Base-by-base conservation (phyloP, 2,888 invertebrate species). In the Troilus luridus region DNA sequence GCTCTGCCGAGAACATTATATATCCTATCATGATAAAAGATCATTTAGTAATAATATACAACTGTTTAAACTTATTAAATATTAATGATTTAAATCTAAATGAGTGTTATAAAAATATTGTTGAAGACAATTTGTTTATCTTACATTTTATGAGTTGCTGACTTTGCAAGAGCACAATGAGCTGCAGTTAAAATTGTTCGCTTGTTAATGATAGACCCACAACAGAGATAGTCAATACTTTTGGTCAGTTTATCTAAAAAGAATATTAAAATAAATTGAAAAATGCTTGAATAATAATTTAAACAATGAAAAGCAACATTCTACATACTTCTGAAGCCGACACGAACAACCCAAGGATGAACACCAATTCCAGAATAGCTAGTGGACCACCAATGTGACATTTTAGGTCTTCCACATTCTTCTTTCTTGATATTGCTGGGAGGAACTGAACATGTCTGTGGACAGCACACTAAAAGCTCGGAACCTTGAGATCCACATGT, bases 161-260 rank as follows among this genome's bases (percentile, higher is more conserved):
- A 96, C 93, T 96, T 97, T 0, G 97, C 97, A 90, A 97, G 94
- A 1, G 97, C 97, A 93, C 97, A 97, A 93, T 97, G 97, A 0
- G 97, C 97, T 0, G 97, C 97, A 0, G 97, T 97, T 64, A 97
- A 94, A 72, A 97, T 95, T 0, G 96, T 94, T 72, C 95, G 94
- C 91, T 95, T 95, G 0, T 95, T 95, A 91, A 97, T 95, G 41
- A 97, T 96, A 0, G 97, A 96, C 5, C 97, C 97, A 88, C 96
- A 96, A 93, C 97, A 97, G 3, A 97, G 97, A 94, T 96, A 97
- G 85, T 96, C 96, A 81, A 96, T 95, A 92, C 96, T 96, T 7
- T 96, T 96, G 0, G 95, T 96, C 9, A 95, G 95, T 89, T 95
- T 95, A 93, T 97, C 97, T 97, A 93, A 88, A 95, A 90, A 27